phyloP scores from a whole-genome alignment of 2,797 vertebrate species.

The Pseudochirops corinnae region DNA sequence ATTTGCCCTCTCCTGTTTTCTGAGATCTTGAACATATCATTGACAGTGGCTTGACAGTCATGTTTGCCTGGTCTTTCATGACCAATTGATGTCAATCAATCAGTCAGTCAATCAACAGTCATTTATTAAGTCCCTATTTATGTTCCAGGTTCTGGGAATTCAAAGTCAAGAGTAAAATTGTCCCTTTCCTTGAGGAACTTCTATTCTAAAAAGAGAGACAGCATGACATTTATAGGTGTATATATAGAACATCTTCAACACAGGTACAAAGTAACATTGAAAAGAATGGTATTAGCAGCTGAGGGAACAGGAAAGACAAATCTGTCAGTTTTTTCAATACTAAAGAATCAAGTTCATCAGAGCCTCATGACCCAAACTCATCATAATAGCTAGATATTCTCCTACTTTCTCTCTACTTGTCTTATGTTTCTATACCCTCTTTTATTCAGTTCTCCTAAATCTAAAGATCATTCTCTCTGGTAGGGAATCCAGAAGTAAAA shows the following conservation, averaged over 20 bases:
- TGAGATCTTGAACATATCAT: neutral
- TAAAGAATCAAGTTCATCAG: neutral
- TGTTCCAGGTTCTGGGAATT: neutral
- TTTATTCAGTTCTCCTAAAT: neutral
- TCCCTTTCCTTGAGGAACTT: neutral
- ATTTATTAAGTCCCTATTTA: neutral
- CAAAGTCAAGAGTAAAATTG: neutral
- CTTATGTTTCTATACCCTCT: neutral
- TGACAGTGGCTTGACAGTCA: neutral
- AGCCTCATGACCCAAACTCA: neutral
- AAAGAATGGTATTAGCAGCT: neutral
- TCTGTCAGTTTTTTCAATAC: neutral
- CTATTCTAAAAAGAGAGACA: neutral
- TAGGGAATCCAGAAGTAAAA: neutral
- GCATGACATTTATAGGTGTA: neutral
- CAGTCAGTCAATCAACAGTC: neutral
- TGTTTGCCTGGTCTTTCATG: neutral
- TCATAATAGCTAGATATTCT: neutral
- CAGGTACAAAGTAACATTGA: neutral
- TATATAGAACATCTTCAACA: neutral
- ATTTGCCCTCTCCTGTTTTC: neutral
- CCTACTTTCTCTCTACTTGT: neutral
- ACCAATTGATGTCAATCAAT: neutral
- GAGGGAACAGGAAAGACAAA: neutral
- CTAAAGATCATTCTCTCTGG: neutral